A percentile compares a stretch with the other conserved stretches of the same genome.
Conservation (phyloP, 2,113 vertebrate genomes). For the Ammospiza nelsoni region DNA sequence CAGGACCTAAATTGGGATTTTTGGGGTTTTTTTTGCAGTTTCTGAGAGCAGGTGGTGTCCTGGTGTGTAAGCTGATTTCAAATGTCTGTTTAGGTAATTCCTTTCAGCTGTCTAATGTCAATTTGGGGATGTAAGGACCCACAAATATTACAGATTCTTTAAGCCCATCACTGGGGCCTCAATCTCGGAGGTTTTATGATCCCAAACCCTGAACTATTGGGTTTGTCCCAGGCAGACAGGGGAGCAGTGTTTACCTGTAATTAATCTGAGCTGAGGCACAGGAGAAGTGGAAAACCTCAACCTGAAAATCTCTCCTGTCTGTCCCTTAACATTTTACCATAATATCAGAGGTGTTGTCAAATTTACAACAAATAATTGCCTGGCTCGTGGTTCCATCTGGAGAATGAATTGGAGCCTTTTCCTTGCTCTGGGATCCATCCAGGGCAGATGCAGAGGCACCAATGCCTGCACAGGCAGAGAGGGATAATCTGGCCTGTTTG, state of each 20-base stretch:
- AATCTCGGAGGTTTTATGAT: background rate
- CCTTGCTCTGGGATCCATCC: background rate
- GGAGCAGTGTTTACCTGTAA: background rate
- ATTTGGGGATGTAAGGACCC: background rate
- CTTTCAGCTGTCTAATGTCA: background rate
- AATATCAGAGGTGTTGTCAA: constrained; percentile 33
- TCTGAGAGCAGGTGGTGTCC: background rate
- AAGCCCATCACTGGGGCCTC: background rate
- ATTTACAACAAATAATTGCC: constrained; percentile 21
- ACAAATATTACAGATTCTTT: background rate
- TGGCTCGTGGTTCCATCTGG: background rate
- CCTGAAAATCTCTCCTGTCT: background rate
- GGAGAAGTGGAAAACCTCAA: background rate
- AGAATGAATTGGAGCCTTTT: background rate
- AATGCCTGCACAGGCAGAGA: background rate
- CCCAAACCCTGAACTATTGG: background rate
- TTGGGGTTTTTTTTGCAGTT: fast-evolving
- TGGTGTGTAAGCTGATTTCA: background rate
- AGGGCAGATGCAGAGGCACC: background rate
- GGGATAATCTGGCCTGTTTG: background rate
- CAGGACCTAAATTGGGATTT: background rate
- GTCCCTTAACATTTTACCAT: background rate
- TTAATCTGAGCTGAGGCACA: background rate
- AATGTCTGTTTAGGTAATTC: background rate
- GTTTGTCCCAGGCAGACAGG: background rate